phyloP scores from a whole-genome alignment of 2,113 vertebrate species.

The Phrynosoma blainvillii region DNA sequence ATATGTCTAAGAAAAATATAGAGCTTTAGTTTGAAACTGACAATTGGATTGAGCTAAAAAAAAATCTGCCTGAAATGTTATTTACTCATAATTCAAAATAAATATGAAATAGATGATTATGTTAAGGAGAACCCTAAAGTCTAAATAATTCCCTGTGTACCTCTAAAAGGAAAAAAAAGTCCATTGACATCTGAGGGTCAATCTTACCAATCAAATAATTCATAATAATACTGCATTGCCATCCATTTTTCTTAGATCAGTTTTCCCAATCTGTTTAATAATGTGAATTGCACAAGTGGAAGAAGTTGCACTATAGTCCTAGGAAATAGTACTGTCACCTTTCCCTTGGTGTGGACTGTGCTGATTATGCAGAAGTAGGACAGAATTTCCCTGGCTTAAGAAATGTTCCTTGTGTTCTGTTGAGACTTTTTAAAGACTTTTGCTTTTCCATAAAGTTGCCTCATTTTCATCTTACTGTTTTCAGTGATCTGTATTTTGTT shows the following conservation, averaged over 20 bases:
- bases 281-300: background rate
- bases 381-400: background rate
- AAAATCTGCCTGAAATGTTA: background rate
- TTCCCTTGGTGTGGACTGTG: background rate
- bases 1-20: background rate
- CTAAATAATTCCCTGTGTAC: background rate
- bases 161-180: background rate
- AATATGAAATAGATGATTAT: constrained; percentile 36
- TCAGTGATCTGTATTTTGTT: background rate
- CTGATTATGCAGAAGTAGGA: background rate
- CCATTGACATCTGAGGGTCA: background rate
- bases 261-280: background rate
- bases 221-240: background rate
- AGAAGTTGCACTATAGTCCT: background rate
- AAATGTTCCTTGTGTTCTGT: background rate
- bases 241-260: background rate
- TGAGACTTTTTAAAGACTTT: background rate
- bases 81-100: constrained; percentile 34
- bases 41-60: background rate
- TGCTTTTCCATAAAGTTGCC: background rate
- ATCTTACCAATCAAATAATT: background rate
- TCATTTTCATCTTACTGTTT: background rate
- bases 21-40: background rate
- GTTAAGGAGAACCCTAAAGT: background rate
- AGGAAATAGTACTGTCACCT: background rate